Conservation (phyloP, 2,797 vertebrate species). For the Phalloptychus januarius region DNA sequence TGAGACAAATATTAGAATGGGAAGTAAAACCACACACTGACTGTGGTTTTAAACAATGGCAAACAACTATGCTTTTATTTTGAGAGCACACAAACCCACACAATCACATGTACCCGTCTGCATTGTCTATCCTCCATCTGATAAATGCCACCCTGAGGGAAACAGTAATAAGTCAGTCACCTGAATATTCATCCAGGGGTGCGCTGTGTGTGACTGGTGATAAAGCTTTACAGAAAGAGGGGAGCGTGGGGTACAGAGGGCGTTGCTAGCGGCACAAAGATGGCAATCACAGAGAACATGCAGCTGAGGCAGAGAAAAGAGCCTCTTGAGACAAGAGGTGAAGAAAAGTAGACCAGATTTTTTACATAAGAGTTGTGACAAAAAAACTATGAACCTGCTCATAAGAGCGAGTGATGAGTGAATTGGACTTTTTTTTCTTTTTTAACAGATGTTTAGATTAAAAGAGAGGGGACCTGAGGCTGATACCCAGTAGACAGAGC, state of each 20-base stretch:
- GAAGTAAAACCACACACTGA: conserved; percentile 49
- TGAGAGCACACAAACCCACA: conserved; percentile 23
- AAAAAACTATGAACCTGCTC: conserved; percentile 42
- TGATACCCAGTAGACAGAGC: conserved; percentile 3
- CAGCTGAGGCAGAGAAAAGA: conserved; percentile 44
- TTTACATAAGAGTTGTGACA: conserved; percentile 46
- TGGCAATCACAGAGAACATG: conserved; percentile 64
- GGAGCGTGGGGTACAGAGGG: conserved; percentile 21
- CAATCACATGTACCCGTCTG: conserved; percentile 8
- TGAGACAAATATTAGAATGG: conserved; percentile 56
- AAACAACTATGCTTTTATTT: conserved; percentile 15
- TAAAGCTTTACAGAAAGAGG: conserved; percentile 42
- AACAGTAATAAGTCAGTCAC: conserved; percentile 45
- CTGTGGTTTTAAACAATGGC: conserved; percentile 27
- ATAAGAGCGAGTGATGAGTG: conserved; percentile 8
- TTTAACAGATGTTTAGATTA: conserved; percentile 32
- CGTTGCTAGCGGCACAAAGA: conserved; percentile 52
- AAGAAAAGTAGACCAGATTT: conserved; percentile 49
- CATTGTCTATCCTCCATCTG: conserved; percentile 39
- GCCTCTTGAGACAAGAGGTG: conserved; percentile 67
- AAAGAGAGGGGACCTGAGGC: conserved; percentile 27
- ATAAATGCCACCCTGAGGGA: conserved; percentile 38
- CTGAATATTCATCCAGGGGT: conserved; percentile 60
- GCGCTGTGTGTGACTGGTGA: conserved; percentile 33
- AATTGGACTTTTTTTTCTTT: neutral